phyloP scores from a whole-genome alignment of 2,797 vertebrate species.

The Intellagama lesueurii region DNA sequence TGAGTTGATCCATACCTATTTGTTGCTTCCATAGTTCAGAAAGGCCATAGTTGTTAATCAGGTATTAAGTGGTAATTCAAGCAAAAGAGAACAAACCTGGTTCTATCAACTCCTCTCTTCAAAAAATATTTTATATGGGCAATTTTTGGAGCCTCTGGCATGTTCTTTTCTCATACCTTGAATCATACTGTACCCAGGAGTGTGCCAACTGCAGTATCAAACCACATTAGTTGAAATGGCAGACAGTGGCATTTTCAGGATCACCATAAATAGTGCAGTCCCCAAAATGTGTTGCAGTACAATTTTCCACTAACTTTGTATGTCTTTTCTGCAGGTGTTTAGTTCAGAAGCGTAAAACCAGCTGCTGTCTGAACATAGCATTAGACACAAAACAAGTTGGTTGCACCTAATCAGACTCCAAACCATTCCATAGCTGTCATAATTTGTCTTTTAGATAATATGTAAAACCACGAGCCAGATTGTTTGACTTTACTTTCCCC shows the following conservation, averaged over 20 bases:
- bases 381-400: conserved; percentile 46
- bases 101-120: background rate
- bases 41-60: no score
- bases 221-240: background rate
- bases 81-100: background rate
- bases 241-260: background rate
- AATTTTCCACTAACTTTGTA: conserved; percentile 38
- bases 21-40: no score
- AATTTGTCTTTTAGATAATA: conserved; percentile 20
- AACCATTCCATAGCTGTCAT: background rate
- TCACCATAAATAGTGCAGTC: background rate
- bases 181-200: background rate
- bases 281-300: conserved; percentile 3
- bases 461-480: conserved; percentile 1
- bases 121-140: background rate
- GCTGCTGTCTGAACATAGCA: background rate
- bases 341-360: background rate
- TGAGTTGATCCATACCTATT: no score
- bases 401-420: conserved; percentile 9
- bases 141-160: background rate
- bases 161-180: background rate
- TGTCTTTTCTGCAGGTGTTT: conserved; percentile 1
- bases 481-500: background rate
- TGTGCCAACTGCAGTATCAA: background rate
- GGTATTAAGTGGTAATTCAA: no score